These are phyloP conservation scores for Tenthredo notha DNA, from an alignment of 2,888 invertebrate species.

Conservation along the genomic window DNA sequence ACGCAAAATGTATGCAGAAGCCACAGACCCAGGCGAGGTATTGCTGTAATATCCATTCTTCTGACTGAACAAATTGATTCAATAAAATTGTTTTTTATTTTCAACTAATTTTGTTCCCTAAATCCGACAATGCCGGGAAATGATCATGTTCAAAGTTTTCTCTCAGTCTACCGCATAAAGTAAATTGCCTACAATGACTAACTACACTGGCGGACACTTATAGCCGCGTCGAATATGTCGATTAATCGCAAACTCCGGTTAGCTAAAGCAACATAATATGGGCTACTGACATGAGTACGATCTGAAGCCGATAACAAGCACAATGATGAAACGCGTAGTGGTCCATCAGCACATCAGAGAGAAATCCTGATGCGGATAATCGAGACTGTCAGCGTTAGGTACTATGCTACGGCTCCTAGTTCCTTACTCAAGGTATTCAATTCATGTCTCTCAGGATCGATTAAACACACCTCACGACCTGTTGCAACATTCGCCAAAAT, in stretches of 20 bases:
- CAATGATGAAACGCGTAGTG: neutral
- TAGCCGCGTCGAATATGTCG: neutral
- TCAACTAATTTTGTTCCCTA: neutral
- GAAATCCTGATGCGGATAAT: slow-evolving; percentile 30
- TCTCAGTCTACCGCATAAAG: neutral
- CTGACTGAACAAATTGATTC: no score
- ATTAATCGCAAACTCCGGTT: neutral
- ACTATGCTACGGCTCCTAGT: neutral
- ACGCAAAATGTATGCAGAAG: neutral
- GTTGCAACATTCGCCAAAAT: neutral
- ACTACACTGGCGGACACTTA: neutral
- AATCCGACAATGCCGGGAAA: neutral
- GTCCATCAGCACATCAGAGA: slow-evolving; percentile 18
- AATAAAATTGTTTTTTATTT: no score
- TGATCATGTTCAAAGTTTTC: neutral
- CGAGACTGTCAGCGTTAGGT: neutral
- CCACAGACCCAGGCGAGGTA: neutral
- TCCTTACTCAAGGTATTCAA: neutral
- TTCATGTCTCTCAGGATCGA: neutral
- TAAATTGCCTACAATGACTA: neutral
- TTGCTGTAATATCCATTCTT: neutral
- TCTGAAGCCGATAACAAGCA: slow-evolving; percentile 21
- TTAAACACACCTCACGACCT: neutral
- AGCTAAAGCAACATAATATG: neutral
- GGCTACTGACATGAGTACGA: neutral